Evolutionary conservation across 1,140 invertebrate species (phyloP), one percentile per base, ranked within the genome.

Genomic region (Wiebesia pumilae): DNA sequence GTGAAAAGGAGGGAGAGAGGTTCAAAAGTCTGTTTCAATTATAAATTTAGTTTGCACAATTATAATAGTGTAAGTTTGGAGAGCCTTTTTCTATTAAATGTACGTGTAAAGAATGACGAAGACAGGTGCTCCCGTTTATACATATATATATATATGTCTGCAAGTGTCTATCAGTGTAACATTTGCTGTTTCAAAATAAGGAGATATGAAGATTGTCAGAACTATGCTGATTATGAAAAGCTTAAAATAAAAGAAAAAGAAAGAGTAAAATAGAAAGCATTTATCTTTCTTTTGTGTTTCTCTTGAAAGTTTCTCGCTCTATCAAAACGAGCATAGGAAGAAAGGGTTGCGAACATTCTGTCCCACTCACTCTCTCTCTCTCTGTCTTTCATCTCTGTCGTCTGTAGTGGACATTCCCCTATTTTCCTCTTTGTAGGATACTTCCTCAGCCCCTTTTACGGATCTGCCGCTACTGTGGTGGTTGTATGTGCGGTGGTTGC

Each of bases 31-130:
- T 38, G 35, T 47, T 47, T 75, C 90, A 91, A 92, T 92, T 92
- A 92, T 92, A 92, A 92, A 92, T 92, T 92, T 91, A 90, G 89
- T 92, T 89, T 92, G 89, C 88, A 89, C 14, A 14, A 14, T 14
- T 7, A 47, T 6, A 47, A 47, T 47, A 6, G 43, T 14, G 43
- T 47, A 47, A 47, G 43, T 47, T 47, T 14, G 43, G 43, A 47
- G 14, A 47, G 43, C 27, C 38, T 69, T 69, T 33, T 40, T 30
- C 35, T 14, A 1, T 27, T 35, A 2, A 9, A 38, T 16, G 47
- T 47, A 27, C 40, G 40, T 77, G 4, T 7, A 54, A 62, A 58
- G 35, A 88, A 84, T 80, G 47, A 73, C 88, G 87, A 88, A 84
- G 58, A 24, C n/a, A 51, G 30, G 51, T 24, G 40, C 89, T 88